Evolutionary conservation across 2,797 vertebrate species (phyloP).

Genomic region (Novumbra hubbsi): DNA sequence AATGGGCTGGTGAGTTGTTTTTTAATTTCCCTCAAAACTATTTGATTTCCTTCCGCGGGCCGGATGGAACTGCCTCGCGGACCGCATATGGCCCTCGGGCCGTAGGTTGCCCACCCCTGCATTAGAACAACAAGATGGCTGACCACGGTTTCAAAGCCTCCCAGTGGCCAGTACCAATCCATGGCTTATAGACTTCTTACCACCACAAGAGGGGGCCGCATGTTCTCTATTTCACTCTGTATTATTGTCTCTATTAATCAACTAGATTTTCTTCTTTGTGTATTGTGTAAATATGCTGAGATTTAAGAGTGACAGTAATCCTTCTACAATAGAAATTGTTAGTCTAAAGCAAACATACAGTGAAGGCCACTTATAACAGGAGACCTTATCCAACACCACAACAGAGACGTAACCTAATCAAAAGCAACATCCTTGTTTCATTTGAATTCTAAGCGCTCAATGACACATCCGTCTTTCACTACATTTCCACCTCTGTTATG

Average conservation of each 20-base stretch:
- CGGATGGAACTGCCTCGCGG: too few relatives aligned
- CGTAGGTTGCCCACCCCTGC: too few relatives aligned
- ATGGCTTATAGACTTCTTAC: too few relatives aligned
- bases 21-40: too few relatives aligned
- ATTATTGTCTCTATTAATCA: background rate
- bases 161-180: too few relatives aligned
- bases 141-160: too few relatives aligned
- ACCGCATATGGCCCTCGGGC: too few relatives aligned
- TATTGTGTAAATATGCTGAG: background rate
- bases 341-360: background rate
- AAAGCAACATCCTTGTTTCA: background rate
- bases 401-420: background rate
- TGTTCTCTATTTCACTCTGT: background rate
- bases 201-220: constrained; percentile 40
- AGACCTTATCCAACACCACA: background rate
- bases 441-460: background rate
- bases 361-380: background rate
- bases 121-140: too few relatives aligned
- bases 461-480: background rate
- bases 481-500: background rate
- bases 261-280: background rate
- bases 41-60: too few relatives aligned
- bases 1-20: too few relatives aligned
- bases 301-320: background rate
- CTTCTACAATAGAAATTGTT: constrained; percentile 20